Evolutionary conservation across 2,797 vertebrate species (phyloP).

Genomic region (Threskiornis aethiopicus): DNA sequence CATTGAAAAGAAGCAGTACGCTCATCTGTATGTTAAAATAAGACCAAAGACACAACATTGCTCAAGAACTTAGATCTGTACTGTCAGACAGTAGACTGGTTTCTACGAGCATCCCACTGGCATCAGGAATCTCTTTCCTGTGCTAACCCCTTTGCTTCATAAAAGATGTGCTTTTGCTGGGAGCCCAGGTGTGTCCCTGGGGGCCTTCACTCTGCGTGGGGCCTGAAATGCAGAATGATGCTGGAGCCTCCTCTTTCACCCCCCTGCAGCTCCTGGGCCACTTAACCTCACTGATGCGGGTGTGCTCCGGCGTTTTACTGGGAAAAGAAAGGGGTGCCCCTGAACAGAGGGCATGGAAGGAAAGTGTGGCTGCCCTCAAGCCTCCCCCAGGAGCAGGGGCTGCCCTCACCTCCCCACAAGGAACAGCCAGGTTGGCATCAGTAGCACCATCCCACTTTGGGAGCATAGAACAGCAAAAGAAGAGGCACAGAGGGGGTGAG

Average conservation of each 20-base stretch:
- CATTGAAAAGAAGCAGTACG: not conserved
- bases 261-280: not conserved
- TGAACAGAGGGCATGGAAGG: not conserved
- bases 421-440: not conserved
- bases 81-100: not conserved
- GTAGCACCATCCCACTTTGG: not conserved
- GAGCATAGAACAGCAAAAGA: not conserved
- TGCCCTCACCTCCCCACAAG: not conserved
- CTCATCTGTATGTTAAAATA: not conserved
- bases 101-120: not conserved
- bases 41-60: not conserved
- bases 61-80: not conserved
- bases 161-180: not conserved
- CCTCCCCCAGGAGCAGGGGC: rapidly evolving
- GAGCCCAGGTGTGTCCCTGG: not conserved
- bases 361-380: not conserved
- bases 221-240: not conserved
- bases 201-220: not conserved
- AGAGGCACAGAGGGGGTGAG: not conserved
- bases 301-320: not conserved
- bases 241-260: not conserved
- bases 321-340: not conserved
- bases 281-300: rapidly evolving
- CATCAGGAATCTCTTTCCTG: not conserved
- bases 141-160: not conserved